Conservation (phyloP, 2,113 vertebrate genomes). For the Microcebus ravelobensis region DNA sequence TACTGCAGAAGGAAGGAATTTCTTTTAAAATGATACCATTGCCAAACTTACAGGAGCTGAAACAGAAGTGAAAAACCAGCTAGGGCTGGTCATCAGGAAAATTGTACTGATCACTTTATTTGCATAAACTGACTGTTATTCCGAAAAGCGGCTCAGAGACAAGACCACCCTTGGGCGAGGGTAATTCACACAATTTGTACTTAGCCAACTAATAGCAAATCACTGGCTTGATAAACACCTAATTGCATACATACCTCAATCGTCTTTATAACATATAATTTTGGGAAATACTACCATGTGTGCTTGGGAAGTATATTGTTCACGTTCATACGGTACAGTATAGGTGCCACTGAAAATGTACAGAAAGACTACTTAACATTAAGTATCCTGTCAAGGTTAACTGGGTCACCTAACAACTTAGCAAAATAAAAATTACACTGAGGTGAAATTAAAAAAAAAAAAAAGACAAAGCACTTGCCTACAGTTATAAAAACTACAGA, state of each 20-base stretch:
- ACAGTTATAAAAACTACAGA: background rate
- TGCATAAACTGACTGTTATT: conserved; percentile 31
- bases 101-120: conserved; percentile 43
- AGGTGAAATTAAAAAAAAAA: background rate
- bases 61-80: background rate
- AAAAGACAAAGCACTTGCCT: background rate
- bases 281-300: conserved; percentile 18
- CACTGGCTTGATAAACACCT: conserved; percentile 41
- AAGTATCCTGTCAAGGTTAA: background rate
- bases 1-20: conserved; percentile 14
- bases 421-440: conserved; percentile 20
- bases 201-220: background rate
- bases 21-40: conserved; percentile 45
- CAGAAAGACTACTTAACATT: background rate
- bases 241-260: background rate
- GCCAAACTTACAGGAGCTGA: conserved; percentile 36
- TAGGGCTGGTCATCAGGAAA: conserved; percentile 38
- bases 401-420: background rate
- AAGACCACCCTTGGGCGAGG: conserved; percentile 34
- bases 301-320: background rate
- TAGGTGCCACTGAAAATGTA: background rate
- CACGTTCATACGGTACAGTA: background rate
- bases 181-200: conserved; percentile 35
- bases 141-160: conserved; percentile 45
- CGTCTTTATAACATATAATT: conserved; percentile 1